Conservation (phyloP, 2,888 invertebrate genomes). For the Catocala nupta region DNA sequence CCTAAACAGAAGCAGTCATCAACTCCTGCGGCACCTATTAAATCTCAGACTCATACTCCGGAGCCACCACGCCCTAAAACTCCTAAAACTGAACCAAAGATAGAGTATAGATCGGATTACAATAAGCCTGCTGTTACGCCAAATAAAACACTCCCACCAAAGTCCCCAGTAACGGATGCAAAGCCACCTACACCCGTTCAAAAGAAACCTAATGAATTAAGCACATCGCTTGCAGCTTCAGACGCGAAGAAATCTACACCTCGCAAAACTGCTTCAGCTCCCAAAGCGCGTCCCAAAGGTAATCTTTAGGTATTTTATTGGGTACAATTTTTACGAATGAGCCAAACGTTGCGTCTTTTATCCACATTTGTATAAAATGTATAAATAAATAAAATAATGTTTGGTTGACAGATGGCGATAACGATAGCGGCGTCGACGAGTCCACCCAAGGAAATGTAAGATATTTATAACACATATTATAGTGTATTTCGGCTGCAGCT, state of each 20-base stretch:
- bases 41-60: constrained; percentile 67
- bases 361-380: not conserved
- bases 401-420: constrained; percentile 91
- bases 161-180: constrained; percentile 68
- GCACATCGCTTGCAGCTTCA: constrained; percentile 59
- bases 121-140: constrained; percentile 54
- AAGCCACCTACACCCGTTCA: constrained; percentile 66
- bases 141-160: constrained; percentile 63
- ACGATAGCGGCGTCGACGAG: constrained; percentile 94
- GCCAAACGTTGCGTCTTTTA: constrained; percentile 57
- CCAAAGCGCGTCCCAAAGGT: constrained; percentile 82
- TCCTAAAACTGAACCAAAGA: constrained; percentile 70
- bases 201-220: constrained; percentile 78
- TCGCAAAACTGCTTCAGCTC: constrained; percentile 77
- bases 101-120: constrained; percentile 57
- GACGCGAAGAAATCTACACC: constrained; percentile 79
- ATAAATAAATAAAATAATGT: constrained; percentile 5
- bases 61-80: constrained; percentile 78
- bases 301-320: constrained; percentile 44
- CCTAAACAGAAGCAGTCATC: constrained; percentile 68
- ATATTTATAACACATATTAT: constrained; percentile 34
- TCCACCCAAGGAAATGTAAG: constrained; percentile 93
- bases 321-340: constrained; percentile 53
- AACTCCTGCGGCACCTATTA: constrained; percentile 60
- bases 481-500: too few relatives aligned